These are phyloP conservation scores for Carlito syrichta DNA, from an alignment of 2,113 vertebrate genomes.

Conservation along the genomic window DNA sequence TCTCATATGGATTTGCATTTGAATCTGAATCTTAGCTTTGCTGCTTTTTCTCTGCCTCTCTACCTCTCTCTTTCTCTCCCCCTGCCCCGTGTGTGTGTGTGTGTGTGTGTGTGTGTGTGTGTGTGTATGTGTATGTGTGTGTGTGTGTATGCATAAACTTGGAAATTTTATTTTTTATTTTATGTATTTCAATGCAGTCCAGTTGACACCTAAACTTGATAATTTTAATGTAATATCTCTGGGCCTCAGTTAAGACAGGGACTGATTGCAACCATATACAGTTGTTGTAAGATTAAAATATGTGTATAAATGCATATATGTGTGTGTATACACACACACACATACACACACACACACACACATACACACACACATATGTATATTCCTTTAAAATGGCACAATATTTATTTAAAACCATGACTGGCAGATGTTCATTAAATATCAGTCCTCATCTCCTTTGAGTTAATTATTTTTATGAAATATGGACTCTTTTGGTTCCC, in stretches of 20 bases:
- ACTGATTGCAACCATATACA: background rate
- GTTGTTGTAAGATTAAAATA: background rate
- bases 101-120: too few species aligned
- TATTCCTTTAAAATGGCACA: background rate
- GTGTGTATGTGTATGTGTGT: too few species aligned
- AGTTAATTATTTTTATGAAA: background rate
- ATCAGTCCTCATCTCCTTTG: background rate
- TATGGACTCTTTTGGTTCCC: background rate
- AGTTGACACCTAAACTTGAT: background rate
- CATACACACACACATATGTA: background rate
- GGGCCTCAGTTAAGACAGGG: background rate
- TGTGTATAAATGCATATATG: background rate
- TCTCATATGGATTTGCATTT: background rate
- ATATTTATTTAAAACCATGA: background rate
- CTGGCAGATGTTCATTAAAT: background rate
- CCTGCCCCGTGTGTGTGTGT: too few species aligned
- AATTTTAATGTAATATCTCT: constrained; percentile 2
- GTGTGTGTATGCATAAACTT: background rate
- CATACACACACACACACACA: background rate
- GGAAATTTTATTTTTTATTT: too few species aligned
- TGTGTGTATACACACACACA: background rate
- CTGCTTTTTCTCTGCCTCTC: background rate
- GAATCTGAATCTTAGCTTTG: background rate
- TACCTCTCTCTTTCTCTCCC: background rate
- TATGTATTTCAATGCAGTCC: too few species aligned